Conservation (phyloP, 2,797 vertebrate species). For the Artibeus lituratus region DNA sequence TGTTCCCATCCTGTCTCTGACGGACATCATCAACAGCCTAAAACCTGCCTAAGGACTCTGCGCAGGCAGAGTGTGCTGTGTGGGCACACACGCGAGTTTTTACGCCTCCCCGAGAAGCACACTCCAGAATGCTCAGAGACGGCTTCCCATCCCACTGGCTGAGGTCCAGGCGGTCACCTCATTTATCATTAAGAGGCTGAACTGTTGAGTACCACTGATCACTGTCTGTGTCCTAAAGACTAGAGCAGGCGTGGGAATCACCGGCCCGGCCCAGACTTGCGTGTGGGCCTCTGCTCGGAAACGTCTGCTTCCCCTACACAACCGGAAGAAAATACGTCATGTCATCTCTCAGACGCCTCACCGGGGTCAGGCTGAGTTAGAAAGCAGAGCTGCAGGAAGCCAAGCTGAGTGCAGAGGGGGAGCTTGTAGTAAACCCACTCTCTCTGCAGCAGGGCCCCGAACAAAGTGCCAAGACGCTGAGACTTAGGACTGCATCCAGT, state of each 20-base stretch:
- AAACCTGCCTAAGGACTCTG: accelerated
- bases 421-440: neutral
- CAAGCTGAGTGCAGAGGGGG: no score
- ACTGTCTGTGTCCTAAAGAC: no score
- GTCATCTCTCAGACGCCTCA: neutral
- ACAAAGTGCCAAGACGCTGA: neutral
- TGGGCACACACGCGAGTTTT: neutral
- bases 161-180: neutral
- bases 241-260: neutral
- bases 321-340: neutral
- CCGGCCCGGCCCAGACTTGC: neutral
- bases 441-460: neutral
- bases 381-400: no score
- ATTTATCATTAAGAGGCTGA: neutral
- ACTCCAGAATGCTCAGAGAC: neutral
- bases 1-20: neutral
- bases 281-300: no score
- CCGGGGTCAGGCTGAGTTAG: no score
- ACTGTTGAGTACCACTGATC: neutral
- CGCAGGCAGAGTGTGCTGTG: accelerated
- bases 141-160: neutral
- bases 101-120: accelerated
- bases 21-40: no score
- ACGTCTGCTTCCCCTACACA: no score
- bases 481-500: neutral